Evolutionary conservation across 2,113 vertebrate species (phyloP), one percentile per base, ranked within the genome.

Genomic region (Pseudopipra pipra): DNA sequence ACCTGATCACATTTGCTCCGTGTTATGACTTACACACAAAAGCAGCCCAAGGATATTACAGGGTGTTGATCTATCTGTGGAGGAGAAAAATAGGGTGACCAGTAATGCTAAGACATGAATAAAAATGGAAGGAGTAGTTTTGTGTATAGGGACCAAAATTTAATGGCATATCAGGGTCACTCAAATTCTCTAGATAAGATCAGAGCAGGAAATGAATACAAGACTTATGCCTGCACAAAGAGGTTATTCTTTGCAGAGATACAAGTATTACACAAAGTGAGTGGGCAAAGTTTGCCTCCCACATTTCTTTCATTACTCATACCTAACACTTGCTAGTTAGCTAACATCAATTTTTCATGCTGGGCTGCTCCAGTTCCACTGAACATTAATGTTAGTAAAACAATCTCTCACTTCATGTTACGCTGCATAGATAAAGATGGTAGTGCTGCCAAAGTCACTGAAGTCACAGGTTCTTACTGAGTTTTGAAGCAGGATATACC

Each of bases 241-340:
- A 80, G 31, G 12, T 74, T 73, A 82, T 96, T 97, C 87, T 97
- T 93, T 68, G 28, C 47, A 82, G 68, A 71, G 72, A 71, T 83
- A 59, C 75, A 82, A 84, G 55, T 78, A 95, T 90, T 93, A 73
- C 72, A 88, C 35, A 84, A 83, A 95, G 71, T 77, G 87, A 96
- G 84, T 65, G 58, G 83, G 94, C 73, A 62, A 87, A 79, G 89
- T 94, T 94, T 87, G 78, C 62, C 93, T 93, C 85, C 93, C 88
- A 94, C 91, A 92, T 97, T 94, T 96, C 92, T 97, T 95, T 96
- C 89, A 90, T 94, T 96, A 95, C 95, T 96, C 91, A 90, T 93
- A 78, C 72, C 73, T 95, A 90, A 75, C 95, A 95, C 91, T 79
- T 94, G 72, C 82, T 96, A 93, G 83, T 96, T 94, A 96, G 74